phyloP scores from a whole-genome alignment of 2,113 vertebrate species.

The Mormoops blainvillei region DNA sequence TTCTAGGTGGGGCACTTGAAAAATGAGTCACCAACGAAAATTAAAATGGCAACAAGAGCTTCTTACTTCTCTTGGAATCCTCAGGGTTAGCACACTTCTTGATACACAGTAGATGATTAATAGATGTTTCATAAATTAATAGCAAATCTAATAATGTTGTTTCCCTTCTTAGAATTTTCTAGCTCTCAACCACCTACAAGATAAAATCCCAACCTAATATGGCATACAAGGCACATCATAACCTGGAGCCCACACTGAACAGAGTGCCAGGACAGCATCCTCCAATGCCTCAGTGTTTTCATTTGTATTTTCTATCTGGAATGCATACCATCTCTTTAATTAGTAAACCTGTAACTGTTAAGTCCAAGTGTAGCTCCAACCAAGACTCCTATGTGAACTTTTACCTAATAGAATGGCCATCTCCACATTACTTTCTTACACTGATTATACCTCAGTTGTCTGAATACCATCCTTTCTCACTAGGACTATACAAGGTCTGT shows the following conservation, averaged over 20 bases:
- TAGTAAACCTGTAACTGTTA: neutral
- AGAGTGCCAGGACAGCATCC: neutral
- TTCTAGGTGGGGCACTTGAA: neutral
- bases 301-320: neutral
- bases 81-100: neutral
- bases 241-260: neutral
- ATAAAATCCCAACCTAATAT: neutral
- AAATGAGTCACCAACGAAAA: slow-evolving; percentile 29
- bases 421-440: neutral
- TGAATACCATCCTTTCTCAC: neutral
- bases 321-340: neutral
- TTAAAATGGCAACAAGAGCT: neutral
- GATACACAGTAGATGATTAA: neutral
- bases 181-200: neutral
- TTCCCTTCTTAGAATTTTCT: slow-evolving; percentile 27
- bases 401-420: neutral
- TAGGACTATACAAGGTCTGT: neutral
- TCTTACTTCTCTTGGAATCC: slow-evolving; percentile 8
- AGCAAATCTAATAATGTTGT: neutral
- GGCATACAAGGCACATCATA: neutral
- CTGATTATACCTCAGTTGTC: neutral
- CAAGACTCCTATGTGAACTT: neutral
- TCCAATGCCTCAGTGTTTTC: neutral
- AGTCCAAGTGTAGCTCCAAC: neutral
- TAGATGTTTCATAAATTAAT: neutral